Base-by-base conservation (phyloP, 2,113 vertebrate genomes). In the Notothenia rossii region DNA sequence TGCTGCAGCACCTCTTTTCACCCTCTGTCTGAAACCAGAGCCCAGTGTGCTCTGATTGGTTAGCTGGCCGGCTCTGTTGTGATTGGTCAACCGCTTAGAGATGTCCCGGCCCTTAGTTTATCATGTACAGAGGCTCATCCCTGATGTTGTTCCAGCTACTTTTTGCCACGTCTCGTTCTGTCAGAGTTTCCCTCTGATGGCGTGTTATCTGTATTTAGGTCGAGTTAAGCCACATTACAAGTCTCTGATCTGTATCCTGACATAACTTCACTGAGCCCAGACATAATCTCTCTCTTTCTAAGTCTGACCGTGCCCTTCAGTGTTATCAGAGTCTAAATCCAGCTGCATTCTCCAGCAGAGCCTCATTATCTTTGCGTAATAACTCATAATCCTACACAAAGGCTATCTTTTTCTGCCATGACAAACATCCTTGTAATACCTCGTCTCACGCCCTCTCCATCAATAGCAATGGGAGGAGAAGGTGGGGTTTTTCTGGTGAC, bases 321-420 rank as follows among this genome's bases (percentile, higher is more conserved):
- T 4, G 59, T 72, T 73, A 73, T 88, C 78, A 2, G 8, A 0
- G 49, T 77, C 60, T 64, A 58, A 69, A 87, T 83, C 78, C 76
- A 75, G 75, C 15, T 2, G 53, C 72, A n/a, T 45, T 81, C 45
- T 7, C 1, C 8, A 59, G 60, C 40, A 1, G 18, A 43, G 61
- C 56, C 63, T 79, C 69, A 74, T 91, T 33, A 50, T 50, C 64
- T 67, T 64, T 77, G 62, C 56, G 67, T 77, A 86, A 91, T 85
- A 81, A 88, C 86, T 86, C 61, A 87, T 86, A 89, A 92, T 89
- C 85, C 83, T 72, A 61, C 45, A 71, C 83, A 73, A 74, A 82
- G 55, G 29, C 54, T 15, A 15, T 25, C 29, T 43, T 74, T 79
- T 69, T 10, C 53, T 10, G 10, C 40, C n/a, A 14, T 17, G 36